Percentiles rank a stretch among this genome's conserved stretches.
Evolutionary conservation across 2,113 vertebrate genomes (phyloP).

Genomic region (Craseonycteris thonglongyai): DNA sequence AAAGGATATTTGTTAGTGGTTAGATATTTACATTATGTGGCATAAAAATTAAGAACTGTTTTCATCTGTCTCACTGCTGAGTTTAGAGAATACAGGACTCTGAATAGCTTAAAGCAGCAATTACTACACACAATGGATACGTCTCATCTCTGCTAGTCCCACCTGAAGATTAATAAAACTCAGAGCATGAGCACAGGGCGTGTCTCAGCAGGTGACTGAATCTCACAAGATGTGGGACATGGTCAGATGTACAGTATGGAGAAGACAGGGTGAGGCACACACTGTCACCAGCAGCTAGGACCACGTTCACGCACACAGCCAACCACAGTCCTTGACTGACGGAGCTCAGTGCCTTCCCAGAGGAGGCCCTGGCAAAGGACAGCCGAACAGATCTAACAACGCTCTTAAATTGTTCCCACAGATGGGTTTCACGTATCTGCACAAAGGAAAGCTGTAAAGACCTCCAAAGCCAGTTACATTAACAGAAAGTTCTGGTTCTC

Average conservation of each 20-base stretch:
- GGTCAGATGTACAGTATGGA: too few species aligned
- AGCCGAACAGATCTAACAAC: too few species aligned
- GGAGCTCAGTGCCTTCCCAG: background rate
- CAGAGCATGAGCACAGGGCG: background rate
- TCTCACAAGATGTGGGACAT: background rate
- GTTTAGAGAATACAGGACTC: background rate
- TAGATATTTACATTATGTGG: background rate
- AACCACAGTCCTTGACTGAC: background rate
- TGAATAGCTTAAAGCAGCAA: background rate
- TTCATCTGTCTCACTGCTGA: background rate
- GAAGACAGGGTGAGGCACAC: background rate
- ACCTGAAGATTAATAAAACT: background rate
- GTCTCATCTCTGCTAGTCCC: background rate
- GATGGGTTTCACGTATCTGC: background rate
- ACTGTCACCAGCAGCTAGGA: background rate
- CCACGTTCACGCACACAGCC: rapidly evolving
- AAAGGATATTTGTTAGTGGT: too few species aligned
- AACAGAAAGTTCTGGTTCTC: background rate
- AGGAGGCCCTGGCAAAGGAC: background rate
- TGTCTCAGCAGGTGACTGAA: background rate
- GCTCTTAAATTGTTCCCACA: rapidly evolving
- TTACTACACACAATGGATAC: background rate
- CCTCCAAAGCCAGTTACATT: background rate
- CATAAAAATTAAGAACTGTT: background rate
- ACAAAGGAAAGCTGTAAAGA: background rate